Conservation (phyloP, 2,888 invertebrate genomes). For the Caradrina kadenii region DNA sequence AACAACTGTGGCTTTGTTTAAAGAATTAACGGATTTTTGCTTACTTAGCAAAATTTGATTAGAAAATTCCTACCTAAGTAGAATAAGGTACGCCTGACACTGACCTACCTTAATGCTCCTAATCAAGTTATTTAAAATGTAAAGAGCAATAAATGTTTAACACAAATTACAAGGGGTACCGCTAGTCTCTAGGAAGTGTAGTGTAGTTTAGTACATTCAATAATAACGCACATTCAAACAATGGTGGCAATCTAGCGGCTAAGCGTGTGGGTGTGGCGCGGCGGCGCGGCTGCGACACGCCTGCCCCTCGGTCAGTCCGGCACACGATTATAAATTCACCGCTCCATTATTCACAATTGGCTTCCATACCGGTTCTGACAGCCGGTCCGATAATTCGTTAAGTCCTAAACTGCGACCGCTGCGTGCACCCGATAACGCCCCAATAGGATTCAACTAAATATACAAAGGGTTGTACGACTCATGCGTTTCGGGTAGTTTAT, state of each 20-base stretch:
- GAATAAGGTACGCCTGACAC: not conserved
- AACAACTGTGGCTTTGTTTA: conserved; percentile 22
- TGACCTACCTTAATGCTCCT: not conserved
- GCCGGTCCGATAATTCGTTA: conserved; percentile 85
- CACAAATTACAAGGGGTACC: conserved; percentile 17
- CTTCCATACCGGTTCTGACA: conserved; percentile 82
- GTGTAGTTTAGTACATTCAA: conserved; percentile 33
- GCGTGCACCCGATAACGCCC: conserved; percentile 84
- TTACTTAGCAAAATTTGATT: not conserved
- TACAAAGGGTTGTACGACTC: conserved; percentile 67
- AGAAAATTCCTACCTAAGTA: not conserved
- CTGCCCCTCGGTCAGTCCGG: conserved; percentile 62
- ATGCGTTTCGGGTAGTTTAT: conserved; percentile 49
- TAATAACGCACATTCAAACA: conserved; percentile 69
- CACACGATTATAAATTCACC: conserved; percentile 79
- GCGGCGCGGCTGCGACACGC: conserved; percentile 50
- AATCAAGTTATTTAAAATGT: not conserved
- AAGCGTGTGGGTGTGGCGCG: conserved; percentile 52
- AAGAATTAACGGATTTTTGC: conserved; percentile 13
- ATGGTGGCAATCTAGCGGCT: conserved; percentile 70
- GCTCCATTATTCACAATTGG: conserved; percentile 86
- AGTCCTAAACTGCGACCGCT: conserved; percentile 85
- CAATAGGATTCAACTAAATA: conserved; percentile 81
- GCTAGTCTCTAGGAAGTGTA: conserved; percentile 17
- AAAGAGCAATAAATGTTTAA: not conserved